Conservation (phyloP, 2,888 invertebrate species). For the Drosophila quinaria region DNA sequence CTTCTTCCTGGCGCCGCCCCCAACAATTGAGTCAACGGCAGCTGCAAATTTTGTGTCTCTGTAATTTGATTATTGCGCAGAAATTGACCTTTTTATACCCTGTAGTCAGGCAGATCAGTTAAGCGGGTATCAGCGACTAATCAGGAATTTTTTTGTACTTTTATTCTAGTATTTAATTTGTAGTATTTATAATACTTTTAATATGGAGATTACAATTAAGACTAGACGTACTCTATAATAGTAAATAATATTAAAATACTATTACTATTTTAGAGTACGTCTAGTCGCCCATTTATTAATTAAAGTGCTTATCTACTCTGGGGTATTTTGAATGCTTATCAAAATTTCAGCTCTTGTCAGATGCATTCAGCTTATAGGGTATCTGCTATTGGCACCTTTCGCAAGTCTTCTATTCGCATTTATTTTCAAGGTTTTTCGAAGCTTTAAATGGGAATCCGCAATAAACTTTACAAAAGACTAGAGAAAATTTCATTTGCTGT, state of each 20-base stretch:
- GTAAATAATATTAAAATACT: no score
- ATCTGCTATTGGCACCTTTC: not conserved
- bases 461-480: slow-evolving; percentile 23
- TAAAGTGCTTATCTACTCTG: not conserved
- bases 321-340: not conserved
- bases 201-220: no score
- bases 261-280: no score
- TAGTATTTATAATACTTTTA: not conserved
- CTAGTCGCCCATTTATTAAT: no score
- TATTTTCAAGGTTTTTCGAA: slow-evolving; percentile 38
- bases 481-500: slow-evolving; percentile 46
- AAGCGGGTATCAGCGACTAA: not conserved
- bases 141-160: no score
- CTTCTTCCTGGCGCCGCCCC: slow-evolving; percentile 12
- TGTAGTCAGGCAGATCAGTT: not conserved
- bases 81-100: slow-evolving; percentile 37
- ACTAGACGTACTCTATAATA: no score
- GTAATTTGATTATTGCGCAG: slow-evolving; percentile 41
- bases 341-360: not conserved
- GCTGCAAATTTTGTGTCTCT: slow-evolving; percentile 24
- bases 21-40: slow-evolving; percentile 10
- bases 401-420: slow-evolving; percentile 6
- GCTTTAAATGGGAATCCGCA: slow-evolving; percentile 30
- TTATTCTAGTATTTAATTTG: no score
- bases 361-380: not conserved